Base-by-base conservation (phyloP, 2,888 invertebrate genomes). In the Melinaea menophilus region DNA sequence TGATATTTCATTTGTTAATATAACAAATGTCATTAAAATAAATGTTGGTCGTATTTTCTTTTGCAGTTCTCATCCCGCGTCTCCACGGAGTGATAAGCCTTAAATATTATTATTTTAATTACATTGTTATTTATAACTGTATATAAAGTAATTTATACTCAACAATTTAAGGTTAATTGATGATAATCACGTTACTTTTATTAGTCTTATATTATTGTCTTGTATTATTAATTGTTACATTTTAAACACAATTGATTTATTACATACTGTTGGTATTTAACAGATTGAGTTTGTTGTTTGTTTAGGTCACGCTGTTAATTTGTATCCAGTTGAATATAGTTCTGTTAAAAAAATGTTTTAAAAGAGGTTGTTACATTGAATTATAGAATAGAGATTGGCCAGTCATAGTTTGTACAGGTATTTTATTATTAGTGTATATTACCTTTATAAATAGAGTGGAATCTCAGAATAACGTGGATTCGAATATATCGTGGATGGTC, bases 261-360 rank as follows among this genome's bases (percentile, higher is more conserved):
- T 51, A 31, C 51, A 7, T 51, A 3, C 9, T 51, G 51, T 51
- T 51, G 22, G n/a, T 31, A 4, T 31, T 51, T n/a, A 51, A 51
- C 51, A 51, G 31, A 51, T 51, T 51, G 51, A 51, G 51, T 51
- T 51, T 31, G 51, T 9, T 31, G 31, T 31, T 51, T 51, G 51
- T 22, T 51, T 51, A 51, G 51, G 31, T 51, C 31, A 31, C 51
- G 31, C 5, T 51, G 22, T 31, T 51, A 31, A 31, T 22, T 9
- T 11, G 51, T 51, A 5, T 31, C 7, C 22, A 51, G 31, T n/a
- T 31, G 5, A 51, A 51, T 51, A 31, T 31, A 48, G 22, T n/a
- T 48, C 48, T 22, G 13, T 48, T 48, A 22, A 48, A 48, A 48
- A 48, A n/a, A 48, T 35, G 5, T 35, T n/a, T n/a, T n/a, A 46